phyloP scores from a whole-genome alignment of 2,797 vertebrate species.

The Sebastes trivittatus region DNA sequence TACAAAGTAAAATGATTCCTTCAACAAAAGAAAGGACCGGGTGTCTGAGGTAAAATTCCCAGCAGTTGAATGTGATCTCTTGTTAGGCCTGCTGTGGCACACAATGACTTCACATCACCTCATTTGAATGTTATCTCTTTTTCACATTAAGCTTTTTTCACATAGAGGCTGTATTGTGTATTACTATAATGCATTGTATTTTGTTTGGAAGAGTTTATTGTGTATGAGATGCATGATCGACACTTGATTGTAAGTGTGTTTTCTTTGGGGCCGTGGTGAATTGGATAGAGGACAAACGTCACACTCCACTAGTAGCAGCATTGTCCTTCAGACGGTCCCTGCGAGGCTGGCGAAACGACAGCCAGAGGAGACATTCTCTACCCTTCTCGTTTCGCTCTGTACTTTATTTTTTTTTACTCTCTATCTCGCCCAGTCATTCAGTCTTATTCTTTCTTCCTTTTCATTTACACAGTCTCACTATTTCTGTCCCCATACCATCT shows the following conservation, averaged over 20 bases:
- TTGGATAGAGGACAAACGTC: conserved; percentile 77
- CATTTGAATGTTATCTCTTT: conserved; percentile 38
- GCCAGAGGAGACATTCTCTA: conserved; percentile 70
- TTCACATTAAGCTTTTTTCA: conserved; percentile 13
- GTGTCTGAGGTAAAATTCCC: background rate
- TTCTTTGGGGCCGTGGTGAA: conserved; percentile 72
- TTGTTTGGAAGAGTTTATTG: conserved; percentile 47
- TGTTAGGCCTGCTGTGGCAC: conserved; percentile 12
- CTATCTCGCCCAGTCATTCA: conserved; percentile 64
- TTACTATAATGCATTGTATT: conserved; percentile 34
- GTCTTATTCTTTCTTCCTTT: conserved; percentile 62
- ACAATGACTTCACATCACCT: conserved; percentile 13
- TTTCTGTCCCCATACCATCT: conserved; percentile 60
- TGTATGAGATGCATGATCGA: conserved; percentile 65
- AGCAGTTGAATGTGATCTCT: conserved; percentile 22
- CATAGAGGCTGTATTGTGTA: conserved; percentile 18
- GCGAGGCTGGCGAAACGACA: conserved; percentile 72
- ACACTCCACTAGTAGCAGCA: conserved; percentile 76
- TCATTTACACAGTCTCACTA: conserved; percentile 63
- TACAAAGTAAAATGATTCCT: background rate
- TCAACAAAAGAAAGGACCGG: background rate
- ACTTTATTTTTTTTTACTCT: conserved; percentile 29
- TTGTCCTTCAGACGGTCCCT: conserved; percentile 79
- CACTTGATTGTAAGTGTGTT: conserved; percentile 73
- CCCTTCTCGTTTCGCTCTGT: conserved; percentile 60